Percentiles rank a stretch among this genome's conserved stretches.
phyloP scores from a whole-genome alignment of 2,113 vertebrate species.

The Suricata suricatta region DNA sequence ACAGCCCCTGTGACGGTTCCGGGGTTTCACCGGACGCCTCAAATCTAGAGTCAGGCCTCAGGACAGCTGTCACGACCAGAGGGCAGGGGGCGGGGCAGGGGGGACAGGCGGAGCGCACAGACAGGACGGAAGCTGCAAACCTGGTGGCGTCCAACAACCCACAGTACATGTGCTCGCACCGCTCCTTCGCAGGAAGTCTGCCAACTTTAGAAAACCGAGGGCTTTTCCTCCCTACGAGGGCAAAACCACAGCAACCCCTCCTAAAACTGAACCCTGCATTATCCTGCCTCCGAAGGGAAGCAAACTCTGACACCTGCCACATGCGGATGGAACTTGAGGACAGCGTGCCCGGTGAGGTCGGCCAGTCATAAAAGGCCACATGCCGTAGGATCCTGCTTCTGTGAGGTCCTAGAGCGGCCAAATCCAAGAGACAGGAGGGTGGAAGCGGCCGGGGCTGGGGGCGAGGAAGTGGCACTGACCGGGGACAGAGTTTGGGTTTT shows the following conservation, averaged over 20 bases:
- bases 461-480: not conserved
- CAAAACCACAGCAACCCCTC: not conserved
- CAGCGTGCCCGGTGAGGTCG: not conserved
- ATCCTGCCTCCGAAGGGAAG: not conserved
- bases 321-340: not conserved
- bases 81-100: fast-evolving
- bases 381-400: fast-evolving
- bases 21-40: not conserved
- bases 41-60: not conserved
- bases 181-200: not conserved
- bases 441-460: not conserved
- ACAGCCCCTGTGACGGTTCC: fast-evolving
- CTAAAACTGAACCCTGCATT: fast-evolving
- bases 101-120: not conserved
- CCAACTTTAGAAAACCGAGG: not conserved
- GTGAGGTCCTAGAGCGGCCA: not conserved
- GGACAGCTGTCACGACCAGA: not conserved
- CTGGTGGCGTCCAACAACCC: not conserved
- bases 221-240: not conserved
- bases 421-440: not conserved
- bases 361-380: not conserved
- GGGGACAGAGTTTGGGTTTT: not conserved
- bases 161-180: fast-evolving
- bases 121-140: too few relatives aligned
- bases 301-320: too few relatives aligned